These are phyloP conservation scores for Chloroceryle aenea DNA, from an alignment of 2,113 vertebrate species.

Conservation along the genomic window DNA sequence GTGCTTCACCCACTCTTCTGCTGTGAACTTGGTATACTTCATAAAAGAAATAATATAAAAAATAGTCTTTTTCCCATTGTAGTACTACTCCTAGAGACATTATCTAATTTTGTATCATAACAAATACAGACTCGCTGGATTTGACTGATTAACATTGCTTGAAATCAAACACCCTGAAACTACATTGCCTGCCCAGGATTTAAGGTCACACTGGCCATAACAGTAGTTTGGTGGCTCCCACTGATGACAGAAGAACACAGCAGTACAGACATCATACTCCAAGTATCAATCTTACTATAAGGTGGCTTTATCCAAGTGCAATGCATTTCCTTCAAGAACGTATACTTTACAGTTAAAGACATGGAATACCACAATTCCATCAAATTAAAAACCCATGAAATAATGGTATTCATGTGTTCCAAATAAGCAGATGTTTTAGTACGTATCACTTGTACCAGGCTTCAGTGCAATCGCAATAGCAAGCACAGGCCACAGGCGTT, in stretches of 20 bases:
- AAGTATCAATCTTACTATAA: not conserved
- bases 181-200: not conserved
- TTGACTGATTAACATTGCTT: not conserved
- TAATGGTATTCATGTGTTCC: not conserved
- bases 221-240: not conserved
- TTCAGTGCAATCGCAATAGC: not conserved
- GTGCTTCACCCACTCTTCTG: not conserved
- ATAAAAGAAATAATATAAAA: not conserved
- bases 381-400: not conserved
- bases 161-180: not conserved
- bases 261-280: not conserved
- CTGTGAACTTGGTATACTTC: not conserved
- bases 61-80: not conserved
- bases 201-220: not conserved
- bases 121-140: not conserved
- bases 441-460: not conserved
- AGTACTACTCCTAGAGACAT: not conserved
- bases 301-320: not conserved
- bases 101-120: not conserved
- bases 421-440: not conserved
- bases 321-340: not conserved
- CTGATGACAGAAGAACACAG: not conserved
- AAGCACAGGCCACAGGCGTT: not conserved
- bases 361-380: not conserved
- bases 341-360: not conserved